These are phyloP conservation scores for Apamea anceps DNA, from an alignment of 2,888 invertebrate genomes.

Conservation along the genomic window DNA sequence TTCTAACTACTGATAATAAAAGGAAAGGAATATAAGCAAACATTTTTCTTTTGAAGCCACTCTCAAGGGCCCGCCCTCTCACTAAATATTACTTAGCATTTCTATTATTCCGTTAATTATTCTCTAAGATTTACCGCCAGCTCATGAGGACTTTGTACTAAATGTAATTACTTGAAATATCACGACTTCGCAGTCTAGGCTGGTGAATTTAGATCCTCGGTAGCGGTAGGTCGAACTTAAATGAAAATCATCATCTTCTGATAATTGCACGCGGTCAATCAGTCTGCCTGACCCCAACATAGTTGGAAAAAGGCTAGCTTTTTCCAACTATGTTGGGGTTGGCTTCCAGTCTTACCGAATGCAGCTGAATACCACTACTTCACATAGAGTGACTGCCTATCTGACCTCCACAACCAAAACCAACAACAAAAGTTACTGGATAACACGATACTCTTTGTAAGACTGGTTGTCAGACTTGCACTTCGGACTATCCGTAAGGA, in stretches of 20 bases:
- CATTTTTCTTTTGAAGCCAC: constrained; percentile 41
- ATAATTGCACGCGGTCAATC: too few relatives aligned
- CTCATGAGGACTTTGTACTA: constrained; percentile 49
- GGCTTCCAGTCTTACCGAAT: too few relatives aligned
- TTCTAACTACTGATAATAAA: constrained; percentile 17
- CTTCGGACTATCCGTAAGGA: too few relatives aligned
- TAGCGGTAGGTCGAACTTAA: neutral
- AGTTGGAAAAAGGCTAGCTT: too few relatives aligned
- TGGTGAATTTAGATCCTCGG: neutral
- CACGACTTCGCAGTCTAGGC: constrained; percentile 6
- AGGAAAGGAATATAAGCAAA: constrained; percentile 37
- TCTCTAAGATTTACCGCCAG: constrained; percentile 53
- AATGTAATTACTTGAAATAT: constrained; percentile 52
- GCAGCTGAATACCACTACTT: too few relatives aligned
- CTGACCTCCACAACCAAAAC: too few relatives aligned
- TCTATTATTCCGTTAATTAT: constrained; percentile 58
- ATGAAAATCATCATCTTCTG: neutral
- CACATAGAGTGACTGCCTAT: too few relatives aligned
- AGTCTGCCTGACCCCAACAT: too few relatives aligned
- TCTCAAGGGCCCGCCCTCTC: constrained; percentile 23
- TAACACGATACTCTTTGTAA: too few relatives aligned
- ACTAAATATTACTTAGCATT: constrained; percentile 58
- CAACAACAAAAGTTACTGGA: too few relatives aligned
- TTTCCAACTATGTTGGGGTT: too few relatives aligned
- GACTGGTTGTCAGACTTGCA: too few relatives aligned